Base-by-base conservation (phyloP, 2,888 invertebrate genomes). In the Cheilosia grossa region DNA sequence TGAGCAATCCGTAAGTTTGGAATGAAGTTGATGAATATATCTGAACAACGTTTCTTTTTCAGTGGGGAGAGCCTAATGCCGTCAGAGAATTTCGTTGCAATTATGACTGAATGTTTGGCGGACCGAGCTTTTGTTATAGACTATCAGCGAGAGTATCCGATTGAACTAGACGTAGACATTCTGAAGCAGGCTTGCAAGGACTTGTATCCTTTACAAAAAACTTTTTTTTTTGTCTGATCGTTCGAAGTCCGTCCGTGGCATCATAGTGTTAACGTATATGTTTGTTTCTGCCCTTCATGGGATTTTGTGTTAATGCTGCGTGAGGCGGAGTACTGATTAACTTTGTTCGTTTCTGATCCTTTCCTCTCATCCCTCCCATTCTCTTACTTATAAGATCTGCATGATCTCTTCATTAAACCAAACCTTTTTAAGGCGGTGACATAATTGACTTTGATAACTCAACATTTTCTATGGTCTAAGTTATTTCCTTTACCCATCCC, bases 151-250 rank as follows among this genome's bases (percentile, higher is more conserved):
- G 92, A 93, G 78, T 95, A 94, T 91, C 95, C 96, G 0, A 92
- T 96, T 10, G 93, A 94, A 61, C 92, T 93, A n/a, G 96, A 96
- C 89, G 89, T 96, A n/a, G 94, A 94, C 51, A 90, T 94, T 88
- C 89, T 96, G 47, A 91, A 93, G 5, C 93, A 94, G 87, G 93
- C 94, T 0, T 95, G 94, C 88, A 94, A 94, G 15, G 94, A 94
- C 51, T 92, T 96, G 95, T 96, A 94, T 94, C 95, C 94, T 77
- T 77, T 82, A 42, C 4, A 17, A 75, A 42, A 21, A 21, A 13
- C 6, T 30, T 30, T 49, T 53, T 19, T 37, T 19, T 73, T 58
- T 47, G 6, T 24, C 4, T 13, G n/a, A 6, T 24, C 10, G 24
- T 9, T 24, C 6, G 9, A 44, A 44, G 9, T 44, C n/a, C 2